A percentile compares a stretch with the other conserved stretches of the same genome.
phyloP scores from a whole-genome alignment of 2,888 invertebrate species.

The Augiades crinisus region DNA sequence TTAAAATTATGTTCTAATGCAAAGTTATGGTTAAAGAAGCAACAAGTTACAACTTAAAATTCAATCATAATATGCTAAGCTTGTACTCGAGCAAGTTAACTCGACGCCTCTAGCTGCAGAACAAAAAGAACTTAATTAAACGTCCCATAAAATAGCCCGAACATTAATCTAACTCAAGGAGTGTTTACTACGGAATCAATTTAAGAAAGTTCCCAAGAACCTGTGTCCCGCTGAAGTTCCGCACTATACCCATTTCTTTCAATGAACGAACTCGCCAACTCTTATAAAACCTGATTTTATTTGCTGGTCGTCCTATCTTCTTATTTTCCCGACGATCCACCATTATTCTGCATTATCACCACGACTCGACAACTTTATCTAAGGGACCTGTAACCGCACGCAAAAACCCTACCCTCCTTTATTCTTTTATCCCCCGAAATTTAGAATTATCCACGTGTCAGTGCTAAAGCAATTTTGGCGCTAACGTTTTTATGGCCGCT shows the following conservation, averaged over 20 bases:
- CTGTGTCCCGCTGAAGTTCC: constrained; percentile 37
- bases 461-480: constrained; percentile 29
- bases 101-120: neutral
- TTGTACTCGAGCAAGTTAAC: too few relatives aligned
- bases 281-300: constrained; percentile 63
- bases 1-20: too few relatives aligned
- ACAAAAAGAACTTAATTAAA: constrained; percentile 27
- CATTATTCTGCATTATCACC: constrained; percentile 72
- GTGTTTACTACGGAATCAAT: constrained; percentile 57
- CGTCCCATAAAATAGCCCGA: constrained; percentile 31
- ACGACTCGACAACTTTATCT: constrained; percentile 59
- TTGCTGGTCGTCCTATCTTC: constrained; percentile 57
- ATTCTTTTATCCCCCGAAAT: constrained; percentile 31
- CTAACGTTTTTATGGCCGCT: constrained; percentile 20
- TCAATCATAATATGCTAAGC: too few relatives aligned
- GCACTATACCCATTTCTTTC: constrained; percentile 50
- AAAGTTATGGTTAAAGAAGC: too few relatives aligned
- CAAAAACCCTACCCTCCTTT: constrained; percentile 34
- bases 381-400: constrained; percentile 42
- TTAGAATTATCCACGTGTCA: constrained; percentile 36
- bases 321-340: constrained; percentile 56
- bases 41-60: too few relatives aligned
- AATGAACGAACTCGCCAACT: constrained; percentile 56
- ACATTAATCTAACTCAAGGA: constrained; percentile 50
- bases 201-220: constrained; percentile 49